Conservation (phyloP, 2,797 vertebrate species). For the Myripristis jacobus region DNA sequence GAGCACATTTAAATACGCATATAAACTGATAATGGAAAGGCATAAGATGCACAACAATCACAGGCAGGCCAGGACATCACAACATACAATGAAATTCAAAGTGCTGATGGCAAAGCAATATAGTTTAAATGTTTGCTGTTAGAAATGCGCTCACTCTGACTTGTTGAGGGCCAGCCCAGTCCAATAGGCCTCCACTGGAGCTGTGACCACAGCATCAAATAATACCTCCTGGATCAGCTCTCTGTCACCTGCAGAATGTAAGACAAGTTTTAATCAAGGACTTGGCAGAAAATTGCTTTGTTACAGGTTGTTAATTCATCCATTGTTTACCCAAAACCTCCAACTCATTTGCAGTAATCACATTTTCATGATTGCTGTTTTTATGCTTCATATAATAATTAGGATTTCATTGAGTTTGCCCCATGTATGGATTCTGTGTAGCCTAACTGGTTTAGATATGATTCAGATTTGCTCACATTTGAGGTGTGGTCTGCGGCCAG, state of each 20-base stretch:
- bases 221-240: constrained; percentile 96
- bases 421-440: not conserved
- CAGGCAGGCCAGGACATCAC: not conserved
- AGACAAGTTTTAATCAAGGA: constrained; percentile 7
- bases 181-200: constrained; percentile 95
- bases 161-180: constrained; percentile 95
- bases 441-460: not conserved
- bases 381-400: not conserved
- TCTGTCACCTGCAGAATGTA: constrained; percentile 87
- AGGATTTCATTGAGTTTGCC: not conserved
- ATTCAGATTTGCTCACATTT: constrained; percentile 87
- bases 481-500: constrained; percentile 90
- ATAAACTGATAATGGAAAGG: not conserved
- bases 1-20: not conserved
- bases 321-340: not conserved
- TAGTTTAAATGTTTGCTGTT: not conserved
- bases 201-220: constrained; percentile 95
- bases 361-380: constrained; percentile 2
- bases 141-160: constrained; percentile 89
- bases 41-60: not conserved
- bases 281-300: not conserved
- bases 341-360: constrained; percentile 5
- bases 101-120: not conserved
- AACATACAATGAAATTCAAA: not conserved
- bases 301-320: not conserved